A percentile compares a stretch with the other conserved stretches of the same genome.
phyloP scores from a whole-genome alignment of 2,797 vertebrate genomes.

The Pangasius mekongensis region DNA sequence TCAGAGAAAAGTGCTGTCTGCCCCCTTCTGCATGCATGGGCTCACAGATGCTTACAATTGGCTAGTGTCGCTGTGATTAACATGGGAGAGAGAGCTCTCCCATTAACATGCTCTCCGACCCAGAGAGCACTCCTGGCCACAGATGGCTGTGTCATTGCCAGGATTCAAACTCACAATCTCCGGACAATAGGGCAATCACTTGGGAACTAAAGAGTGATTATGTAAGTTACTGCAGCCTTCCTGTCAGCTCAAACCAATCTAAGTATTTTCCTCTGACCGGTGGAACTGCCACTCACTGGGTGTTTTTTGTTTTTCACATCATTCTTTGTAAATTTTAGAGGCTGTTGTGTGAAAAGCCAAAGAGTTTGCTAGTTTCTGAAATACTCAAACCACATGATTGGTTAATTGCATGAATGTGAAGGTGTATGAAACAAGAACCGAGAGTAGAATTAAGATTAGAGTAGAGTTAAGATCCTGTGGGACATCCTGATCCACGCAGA shows the following conservation, averaged over 20 bases:
- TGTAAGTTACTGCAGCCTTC: neutral
- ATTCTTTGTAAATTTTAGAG: neutral
- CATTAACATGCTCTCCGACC: neutral
- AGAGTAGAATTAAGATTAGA: too few relatives aligned
- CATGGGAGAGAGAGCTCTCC: neutral
- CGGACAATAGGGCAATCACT: neutral
- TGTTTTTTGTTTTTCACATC: neutral
- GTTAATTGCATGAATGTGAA: slow-evolving; percentile 11
- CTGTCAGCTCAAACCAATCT: neutral
- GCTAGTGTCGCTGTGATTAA: neutral
- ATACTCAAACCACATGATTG: neutral
- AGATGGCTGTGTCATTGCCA: neutral
- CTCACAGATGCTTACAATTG: neutral
- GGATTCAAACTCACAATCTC: neutral
- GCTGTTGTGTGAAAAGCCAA: neutral
- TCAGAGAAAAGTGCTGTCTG: neutral
- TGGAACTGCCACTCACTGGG: neutral
- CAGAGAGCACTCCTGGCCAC: neutral
- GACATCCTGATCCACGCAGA: neutral
- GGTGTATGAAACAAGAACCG: neutral
- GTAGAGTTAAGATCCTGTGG: neutral
- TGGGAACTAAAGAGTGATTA: neutral
- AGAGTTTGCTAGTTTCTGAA: neutral
- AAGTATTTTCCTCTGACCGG: neutral
- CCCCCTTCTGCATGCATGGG: neutral